Conservation (phyloP, 1,140 invertebrate genomes). For the Anthonomus grandis region DNA sequence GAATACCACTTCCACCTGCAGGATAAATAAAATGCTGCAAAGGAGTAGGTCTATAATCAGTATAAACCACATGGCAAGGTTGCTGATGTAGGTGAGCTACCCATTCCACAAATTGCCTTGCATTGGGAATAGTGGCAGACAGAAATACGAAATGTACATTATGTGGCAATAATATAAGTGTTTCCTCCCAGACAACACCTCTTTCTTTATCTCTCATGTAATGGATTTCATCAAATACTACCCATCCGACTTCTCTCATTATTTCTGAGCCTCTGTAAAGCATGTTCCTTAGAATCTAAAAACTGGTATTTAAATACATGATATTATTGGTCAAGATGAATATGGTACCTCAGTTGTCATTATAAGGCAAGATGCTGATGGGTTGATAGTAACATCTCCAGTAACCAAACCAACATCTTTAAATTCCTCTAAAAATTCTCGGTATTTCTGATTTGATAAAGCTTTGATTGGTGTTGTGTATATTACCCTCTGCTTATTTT, state of each 20-base stretch:
- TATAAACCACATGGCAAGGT: slow-evolving; percentile 99
- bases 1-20: slow-evolving; percentile 89
- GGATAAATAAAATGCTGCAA: slow-evolving; percentile 98
- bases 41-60: slow-evolving; percentile 95
- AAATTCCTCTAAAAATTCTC: slow-evolving; percentile 98
- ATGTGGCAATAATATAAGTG: slow-evolving; percentile 94
- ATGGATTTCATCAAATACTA: slow-evolving; percentile 99
- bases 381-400: slow-evolving; percentile 99
- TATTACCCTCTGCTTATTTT: slow-evolving; percentile 84
- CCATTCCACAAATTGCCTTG: slow-evolving; percentile 98
- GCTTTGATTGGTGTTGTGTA: slow-evolving; percentile 99
- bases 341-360: slow-evolving; percentile 94
- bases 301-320: slow-evolving; percentile 15
- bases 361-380: slow-evolving; percentile 93
- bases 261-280: slow-evolving; percentile 96
- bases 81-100: slow-evolving; percentile 94
- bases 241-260: slow-evolving; percentile 99
- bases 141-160: slow-evolving; percentile 99
- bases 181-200: slow-evolving; percentile 99
- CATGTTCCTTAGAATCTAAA: slow-evolving; percentile 95
- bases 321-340: not conserved
- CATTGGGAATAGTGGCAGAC: slow-evolving; percentile 99
- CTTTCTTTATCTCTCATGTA: slow-evolving; percentile 99
- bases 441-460: slow-evolving; percentile 98
- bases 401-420: slow-evolving; percentile 97